Percentiles rank a stretch among this genome's conserved stretches.
phyloP scores from a whole-genome alignment of 2,113 vertebrate species.

The Dicrurus megarhynchus region DNA sequence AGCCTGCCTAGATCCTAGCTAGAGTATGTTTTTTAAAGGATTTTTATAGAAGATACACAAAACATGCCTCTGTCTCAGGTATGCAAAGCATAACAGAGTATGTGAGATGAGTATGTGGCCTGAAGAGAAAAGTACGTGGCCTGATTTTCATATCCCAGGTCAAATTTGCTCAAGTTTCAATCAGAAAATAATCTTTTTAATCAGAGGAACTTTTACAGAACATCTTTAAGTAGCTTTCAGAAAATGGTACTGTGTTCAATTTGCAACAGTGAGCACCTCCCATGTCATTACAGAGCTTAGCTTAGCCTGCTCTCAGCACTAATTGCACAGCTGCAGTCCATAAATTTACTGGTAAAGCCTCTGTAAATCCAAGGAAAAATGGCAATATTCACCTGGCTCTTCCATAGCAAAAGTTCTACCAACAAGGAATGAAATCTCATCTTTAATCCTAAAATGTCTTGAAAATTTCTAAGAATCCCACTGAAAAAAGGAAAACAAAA shows the following conservation, averaged over 20 bases:
- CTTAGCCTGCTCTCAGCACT: background rate
- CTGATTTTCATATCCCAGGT: background rate
- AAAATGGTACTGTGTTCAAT: background rate
- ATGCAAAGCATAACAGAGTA: background rate
- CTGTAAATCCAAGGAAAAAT: background rate
- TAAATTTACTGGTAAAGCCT: background rate
- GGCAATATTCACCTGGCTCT: background rate
- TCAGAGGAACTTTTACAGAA: background rate
- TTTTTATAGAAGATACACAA: background rate
- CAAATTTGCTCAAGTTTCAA: background rate
- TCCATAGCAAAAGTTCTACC: background rate
- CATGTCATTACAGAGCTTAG: background rate
- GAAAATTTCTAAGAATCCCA: background rate
- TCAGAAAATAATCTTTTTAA: background rate
- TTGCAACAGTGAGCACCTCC: background rate
- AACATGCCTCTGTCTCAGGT: background rate
- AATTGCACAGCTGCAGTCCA: background rate
- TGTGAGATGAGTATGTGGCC: background rate
- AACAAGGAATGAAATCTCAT: background rate
- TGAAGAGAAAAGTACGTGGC: background rate
- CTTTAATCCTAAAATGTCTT: background rate
- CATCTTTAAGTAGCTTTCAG: background rate
- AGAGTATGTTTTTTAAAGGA: background rate
- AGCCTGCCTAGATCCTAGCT: background rate
- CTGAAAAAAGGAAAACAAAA: background rate